Conservation (phyloP, 2,113 vertebrate species). For the Greenwoodochromis staneri region DNA sequence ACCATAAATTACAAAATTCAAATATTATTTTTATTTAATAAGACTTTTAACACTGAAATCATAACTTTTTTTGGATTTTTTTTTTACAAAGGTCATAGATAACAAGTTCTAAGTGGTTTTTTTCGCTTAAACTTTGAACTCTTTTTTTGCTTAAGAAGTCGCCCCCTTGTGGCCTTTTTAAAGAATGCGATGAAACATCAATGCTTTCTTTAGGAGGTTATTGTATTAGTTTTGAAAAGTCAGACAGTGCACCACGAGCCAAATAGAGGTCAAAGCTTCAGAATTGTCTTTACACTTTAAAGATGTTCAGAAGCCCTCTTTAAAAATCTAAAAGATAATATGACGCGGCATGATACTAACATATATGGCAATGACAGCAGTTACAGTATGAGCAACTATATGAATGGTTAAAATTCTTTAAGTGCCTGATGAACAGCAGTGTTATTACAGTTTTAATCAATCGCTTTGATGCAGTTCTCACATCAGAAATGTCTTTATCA, state of each 20-base stretch:
- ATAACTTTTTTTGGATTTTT: accelerated
- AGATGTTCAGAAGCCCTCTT: background rate
- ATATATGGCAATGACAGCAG: background rate
- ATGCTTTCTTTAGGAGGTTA: background rate
- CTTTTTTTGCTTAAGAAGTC: background rate
- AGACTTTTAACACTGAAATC: background rate
- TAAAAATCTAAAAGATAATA: background rate
- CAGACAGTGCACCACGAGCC: background rate
- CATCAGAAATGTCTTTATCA: background rate
- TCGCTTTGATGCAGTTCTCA: background rate
- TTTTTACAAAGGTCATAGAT: background rate
- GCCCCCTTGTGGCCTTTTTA: background rate
- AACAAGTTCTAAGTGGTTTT: background rate
- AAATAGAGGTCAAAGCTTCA: background rate
- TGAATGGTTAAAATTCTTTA: background rate
- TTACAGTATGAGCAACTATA: background rate
- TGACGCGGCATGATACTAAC: background rate
- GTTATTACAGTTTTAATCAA: background rate
- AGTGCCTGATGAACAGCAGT: background rate
- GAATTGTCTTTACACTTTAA: background rate
- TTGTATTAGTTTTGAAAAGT: background rate
- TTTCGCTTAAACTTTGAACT: background rate
- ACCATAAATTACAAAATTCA: background rate
- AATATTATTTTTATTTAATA: background rate
- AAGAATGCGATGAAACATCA: background rate